These are phyloP conservation scores for Bhutanitis thaidina DNA, from an alignment of 2,888 invertebrate species.

Conservation along the genomic window DNA sequence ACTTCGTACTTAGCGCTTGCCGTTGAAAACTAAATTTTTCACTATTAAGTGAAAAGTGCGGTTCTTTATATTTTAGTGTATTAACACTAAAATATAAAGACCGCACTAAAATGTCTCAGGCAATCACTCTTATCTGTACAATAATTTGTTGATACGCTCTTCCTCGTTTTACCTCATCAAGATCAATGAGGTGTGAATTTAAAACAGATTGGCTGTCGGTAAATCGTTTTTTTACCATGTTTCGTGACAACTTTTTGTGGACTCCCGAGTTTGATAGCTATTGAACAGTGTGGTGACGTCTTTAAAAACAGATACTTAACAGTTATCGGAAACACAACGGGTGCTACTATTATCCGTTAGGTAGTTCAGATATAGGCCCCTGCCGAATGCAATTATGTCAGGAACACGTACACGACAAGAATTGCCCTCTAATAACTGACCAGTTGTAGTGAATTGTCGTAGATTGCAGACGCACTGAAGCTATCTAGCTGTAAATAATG, in stretches of 20 bases:
- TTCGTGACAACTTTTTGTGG: no score
- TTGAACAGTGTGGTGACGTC: slow-evolving; percentile 23
- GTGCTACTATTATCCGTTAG: slow-evolving; percentile 43
- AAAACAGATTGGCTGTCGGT: slow-evolving; percentile 46
- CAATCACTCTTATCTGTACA: slow-evolving; percentile 22
- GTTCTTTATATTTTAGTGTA: no score
- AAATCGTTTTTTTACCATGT: slow-evolving; percentile 20
- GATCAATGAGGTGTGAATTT: slow-evolving; percentile 60
- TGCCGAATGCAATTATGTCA: slow-evolving; percentile 58
- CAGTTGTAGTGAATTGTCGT: slow-evolving; percentile 63
- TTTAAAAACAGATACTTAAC: slow-evolving; percentile 34
- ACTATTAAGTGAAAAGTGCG: no score
- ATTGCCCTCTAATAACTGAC: slow-evolving; percentile 74
- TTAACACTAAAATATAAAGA: background rate
- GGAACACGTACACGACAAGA: slow-evolving; percentile 64
- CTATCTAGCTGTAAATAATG: slow-evolving; percentile 69
- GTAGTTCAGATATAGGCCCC: slow-evolving; percentile 29
- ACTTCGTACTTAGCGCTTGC: slow-evolving; percentile 32
- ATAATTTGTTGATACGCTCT: slow-evolving; percentile 50
- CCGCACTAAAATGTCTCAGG: background rate
- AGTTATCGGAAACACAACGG: slow-evolving; percentile 33
- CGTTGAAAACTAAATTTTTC: slow-evolving; percentile 19
- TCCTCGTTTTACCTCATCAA: slow-evolving; percentile 50
- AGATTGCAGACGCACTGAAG: slow-evolving; percentile 66
- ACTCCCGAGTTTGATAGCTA: background rate